Evolutionary conservation across 2,113 vertebrate species (phyloP).

Genomic region (Corythornis cristatus): DNA sequence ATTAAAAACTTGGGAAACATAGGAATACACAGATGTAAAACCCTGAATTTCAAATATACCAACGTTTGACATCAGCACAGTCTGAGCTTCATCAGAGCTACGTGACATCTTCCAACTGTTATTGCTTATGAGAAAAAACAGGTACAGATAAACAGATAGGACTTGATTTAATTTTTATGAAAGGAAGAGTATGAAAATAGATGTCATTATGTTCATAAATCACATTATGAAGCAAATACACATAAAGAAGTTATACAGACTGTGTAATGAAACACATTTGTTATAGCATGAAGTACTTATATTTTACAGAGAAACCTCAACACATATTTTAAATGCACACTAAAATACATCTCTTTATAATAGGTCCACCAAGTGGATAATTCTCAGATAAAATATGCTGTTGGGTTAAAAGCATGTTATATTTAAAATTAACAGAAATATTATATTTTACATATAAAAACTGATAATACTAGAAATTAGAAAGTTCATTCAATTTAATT

Average conservation of each 20-base stretch:
- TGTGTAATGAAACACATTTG: constrained; percentile 37
- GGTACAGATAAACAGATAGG: constrained; percentile 46
- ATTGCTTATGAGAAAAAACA: constrained; percentile 44
- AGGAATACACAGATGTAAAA: not conserved
- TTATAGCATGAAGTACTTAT: constrained; percentile 26
- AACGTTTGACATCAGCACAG: not conserved
- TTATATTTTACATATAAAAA: not conserved
- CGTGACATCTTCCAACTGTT: not conserved
- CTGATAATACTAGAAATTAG: not conserved
- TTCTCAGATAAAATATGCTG: not conserved
- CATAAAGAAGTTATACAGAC: constrained; percentile 11
- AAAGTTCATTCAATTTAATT: not conserved
- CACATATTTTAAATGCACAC: not conserved
- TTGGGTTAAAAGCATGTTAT: not conserved
- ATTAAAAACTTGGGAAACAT: not conserved
- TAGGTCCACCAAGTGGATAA: not conserved
- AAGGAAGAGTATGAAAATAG: constrained; percentile 57
- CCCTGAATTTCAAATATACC: not conserved
- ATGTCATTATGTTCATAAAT: constrained; percentile 51
- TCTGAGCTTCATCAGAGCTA: constrained; percentile 15
- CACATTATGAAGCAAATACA: constrained; percentile 22
- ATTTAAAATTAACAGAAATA: not conserved
- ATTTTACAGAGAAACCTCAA: not conserved
- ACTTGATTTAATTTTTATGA: constrained; percentile 57
- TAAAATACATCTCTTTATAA: not conserved